phyloP scores from a whole-genome alignment of 2,888 invertebrate genomes.

The Lycophotia porphyrea region DNA sequence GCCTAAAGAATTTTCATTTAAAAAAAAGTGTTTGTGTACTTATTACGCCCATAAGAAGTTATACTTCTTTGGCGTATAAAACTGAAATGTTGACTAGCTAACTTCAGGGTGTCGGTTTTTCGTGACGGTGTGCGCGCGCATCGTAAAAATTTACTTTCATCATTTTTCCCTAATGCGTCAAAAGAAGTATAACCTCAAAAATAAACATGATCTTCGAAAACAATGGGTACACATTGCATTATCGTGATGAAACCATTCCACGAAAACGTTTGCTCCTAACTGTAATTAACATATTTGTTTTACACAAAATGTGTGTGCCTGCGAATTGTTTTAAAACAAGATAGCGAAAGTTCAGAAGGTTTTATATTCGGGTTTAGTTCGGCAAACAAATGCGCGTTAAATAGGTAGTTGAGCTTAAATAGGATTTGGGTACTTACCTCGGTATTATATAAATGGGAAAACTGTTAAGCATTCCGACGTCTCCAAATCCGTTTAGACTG shows the following conservation, averaged over 20 bases:
- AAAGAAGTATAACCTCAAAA: too few relatives aligned
- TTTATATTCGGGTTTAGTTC: not conserved
- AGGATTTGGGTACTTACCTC: conserved; percentile 8
- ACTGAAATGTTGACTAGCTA: too few relatives aligned
- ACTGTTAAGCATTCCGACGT: conserved; percentile 6
- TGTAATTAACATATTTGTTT: conserved; percentile 28
- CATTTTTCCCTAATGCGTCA: too few relatives aligned
- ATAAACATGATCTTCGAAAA: conserved; percentile 1
- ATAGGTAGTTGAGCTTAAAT: conserved; percentile 11
- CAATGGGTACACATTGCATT: conserved; percentile 27
- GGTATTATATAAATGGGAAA: not conserved
- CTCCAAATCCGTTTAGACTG: not conserved
- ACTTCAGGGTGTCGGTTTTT: too few relatives aligned
- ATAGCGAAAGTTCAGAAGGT: conserved; percentile 5
- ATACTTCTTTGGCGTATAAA: too few relatives aligned
- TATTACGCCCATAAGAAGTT: too few relatives aligned
- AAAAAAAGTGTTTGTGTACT: too few relatives aligned
- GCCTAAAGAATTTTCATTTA: too few relatives aligned
- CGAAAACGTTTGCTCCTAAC: conserved; percentile 26
- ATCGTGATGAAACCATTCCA: conserved; percentile 54
- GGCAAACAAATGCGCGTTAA: conserved; percentile 9
- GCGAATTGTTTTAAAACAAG: conserved; percentile 41
- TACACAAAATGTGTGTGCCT: conserved; percentile 3
- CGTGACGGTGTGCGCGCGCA: too few relatives aligned
- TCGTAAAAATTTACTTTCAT: too few relatives aligned